Base-by-base conservation (phyloP, 2,888 invertebrate species). In the Xylota sylvarum region DNA sequence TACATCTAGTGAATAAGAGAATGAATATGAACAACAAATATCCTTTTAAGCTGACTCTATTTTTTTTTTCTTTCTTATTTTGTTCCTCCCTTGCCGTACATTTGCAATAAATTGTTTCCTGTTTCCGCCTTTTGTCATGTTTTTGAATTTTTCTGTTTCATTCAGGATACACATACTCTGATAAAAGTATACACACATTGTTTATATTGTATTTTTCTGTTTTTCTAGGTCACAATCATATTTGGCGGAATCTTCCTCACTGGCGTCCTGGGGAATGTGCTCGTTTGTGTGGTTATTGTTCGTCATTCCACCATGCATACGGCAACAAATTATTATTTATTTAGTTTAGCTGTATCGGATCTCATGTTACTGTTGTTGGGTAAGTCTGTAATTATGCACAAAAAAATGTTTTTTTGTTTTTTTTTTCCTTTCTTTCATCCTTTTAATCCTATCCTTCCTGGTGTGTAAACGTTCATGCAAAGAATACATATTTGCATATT, bases 301-400 rank as follows among this genome's bases (percentile, higher is more conserved):
- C 94, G 94, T 37, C 97, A 97, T 90, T 94, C 95, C 0, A 94
- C 96, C 6, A 96, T 98, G 96, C 97, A 97, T 89, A 97, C 97
- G 0, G 96, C 97, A 0, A 98, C 98, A 0, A 98, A 98, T 91
- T 98, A 97, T 91, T 98, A 98, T 91, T 94, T 98, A 60, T 97
- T 98, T 93, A 97, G 96, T 90, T 93, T 98, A 92, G 97, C 98
- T 17, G 93, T 98, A 14, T 97, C 97, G 19, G 98, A 98, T 92
- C 93, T 98, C 17, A 94, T 96, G 65, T 94, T 97, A 87, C 93
- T 98, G 12, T 91, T 97, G 4, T 95, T 97, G 89, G 98, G 98
- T 96, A 92, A 95, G 96, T 94, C 19, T 10, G n/a, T 62, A 46
- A 27, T 48, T 30, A 14, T 50, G 6, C 14, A 19, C 10, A 23